Percentiles rank a stretch among this genome's conserved stretches.
These are phyloP conservation scores for Amphibalanus amphitrite DNA, from an alignment of 1,140 invertebrate genomes.

Conservation along the genomic window DNA sequence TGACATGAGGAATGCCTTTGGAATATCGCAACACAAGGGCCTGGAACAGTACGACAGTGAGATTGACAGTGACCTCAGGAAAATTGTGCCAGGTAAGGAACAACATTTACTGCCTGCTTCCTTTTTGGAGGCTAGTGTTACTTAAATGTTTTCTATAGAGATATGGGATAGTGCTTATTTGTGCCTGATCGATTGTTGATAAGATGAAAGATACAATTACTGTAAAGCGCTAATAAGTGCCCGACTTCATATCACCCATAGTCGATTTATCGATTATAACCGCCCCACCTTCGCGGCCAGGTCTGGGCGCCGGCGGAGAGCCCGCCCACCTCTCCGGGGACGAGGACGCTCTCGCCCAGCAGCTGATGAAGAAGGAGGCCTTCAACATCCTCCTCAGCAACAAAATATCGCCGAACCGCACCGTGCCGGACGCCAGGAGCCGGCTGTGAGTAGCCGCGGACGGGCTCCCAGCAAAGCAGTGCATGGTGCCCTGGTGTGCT, in stretches of 20 bases:
- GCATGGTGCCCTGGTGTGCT: no score
- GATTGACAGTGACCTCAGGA: not conserved
- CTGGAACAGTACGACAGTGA: not conserved
- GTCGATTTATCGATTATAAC: no score
- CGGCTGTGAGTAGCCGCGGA: constrained; percentile 44
- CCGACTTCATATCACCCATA: no score
- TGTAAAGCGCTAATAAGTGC: no score
- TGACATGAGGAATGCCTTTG: not conserved
- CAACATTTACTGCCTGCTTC: no score
- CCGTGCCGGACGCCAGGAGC: constrained; percentile 63
- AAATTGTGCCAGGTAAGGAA: not conserved
- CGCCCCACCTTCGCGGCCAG: no score
- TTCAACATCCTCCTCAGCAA: constrained; percentile 80
- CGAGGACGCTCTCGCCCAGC: constrained; percentile 41
- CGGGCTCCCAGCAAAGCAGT: no score
- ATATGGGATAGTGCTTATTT: no score
- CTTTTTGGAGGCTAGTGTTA: no score
- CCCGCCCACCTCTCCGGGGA: constrained; percentile 37
- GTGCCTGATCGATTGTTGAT: no score
- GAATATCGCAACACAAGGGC: not conserved
- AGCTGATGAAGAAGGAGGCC: constrained; percentile 57
- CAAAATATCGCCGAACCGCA: constrained; percentile 65
- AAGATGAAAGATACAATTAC: no score
- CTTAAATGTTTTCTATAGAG: no score
- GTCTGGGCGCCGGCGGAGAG: constrained; percentile 51